phyloP scores from a whole-genome alignment of 2,113 vertebrate genomes.

The Pomatorhinus ruficollis region DNA sequence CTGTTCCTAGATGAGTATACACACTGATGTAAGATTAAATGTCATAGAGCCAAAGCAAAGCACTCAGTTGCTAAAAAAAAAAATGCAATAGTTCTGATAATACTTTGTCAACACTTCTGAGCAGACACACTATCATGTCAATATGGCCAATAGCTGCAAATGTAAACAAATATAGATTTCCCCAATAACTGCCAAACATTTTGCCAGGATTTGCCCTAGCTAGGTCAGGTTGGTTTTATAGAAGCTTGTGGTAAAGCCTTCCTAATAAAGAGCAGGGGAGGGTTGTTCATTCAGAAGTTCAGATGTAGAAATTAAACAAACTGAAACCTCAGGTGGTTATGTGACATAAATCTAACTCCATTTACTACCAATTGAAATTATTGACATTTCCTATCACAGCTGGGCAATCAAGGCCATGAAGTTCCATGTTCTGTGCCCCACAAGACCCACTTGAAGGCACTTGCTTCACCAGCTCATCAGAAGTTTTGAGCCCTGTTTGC shows the following conservation, averaged over 20 bases:
- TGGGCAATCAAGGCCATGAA: neutral
- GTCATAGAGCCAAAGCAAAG: neutral
- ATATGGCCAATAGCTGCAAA: neutral
- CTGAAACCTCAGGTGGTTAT: neutral
- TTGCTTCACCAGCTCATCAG: neutral
- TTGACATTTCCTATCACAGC: neutral
- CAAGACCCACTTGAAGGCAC: neutral
- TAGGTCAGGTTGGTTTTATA: neutral
- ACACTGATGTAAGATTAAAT: neutral
- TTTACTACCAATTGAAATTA: neutral
- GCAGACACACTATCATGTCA: neutral
- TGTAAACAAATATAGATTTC: neutral
- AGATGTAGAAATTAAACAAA: neutral
- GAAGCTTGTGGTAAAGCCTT: neutral
- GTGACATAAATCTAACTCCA: neutral
- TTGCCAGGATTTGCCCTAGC: neutral
- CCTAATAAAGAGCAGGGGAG: accelerated
- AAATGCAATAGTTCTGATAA: neutral
- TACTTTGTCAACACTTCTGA: neutral
- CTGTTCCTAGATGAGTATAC: neutral
- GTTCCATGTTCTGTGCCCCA: neutral
- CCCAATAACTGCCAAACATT: neutral
- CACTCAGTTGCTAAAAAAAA: neutral
- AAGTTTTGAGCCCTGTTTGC: neutral
- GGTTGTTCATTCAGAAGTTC: neutral